Conservation (phyloP, 2,113 vertebrate species). For the Xenus cinereus region DNA sequence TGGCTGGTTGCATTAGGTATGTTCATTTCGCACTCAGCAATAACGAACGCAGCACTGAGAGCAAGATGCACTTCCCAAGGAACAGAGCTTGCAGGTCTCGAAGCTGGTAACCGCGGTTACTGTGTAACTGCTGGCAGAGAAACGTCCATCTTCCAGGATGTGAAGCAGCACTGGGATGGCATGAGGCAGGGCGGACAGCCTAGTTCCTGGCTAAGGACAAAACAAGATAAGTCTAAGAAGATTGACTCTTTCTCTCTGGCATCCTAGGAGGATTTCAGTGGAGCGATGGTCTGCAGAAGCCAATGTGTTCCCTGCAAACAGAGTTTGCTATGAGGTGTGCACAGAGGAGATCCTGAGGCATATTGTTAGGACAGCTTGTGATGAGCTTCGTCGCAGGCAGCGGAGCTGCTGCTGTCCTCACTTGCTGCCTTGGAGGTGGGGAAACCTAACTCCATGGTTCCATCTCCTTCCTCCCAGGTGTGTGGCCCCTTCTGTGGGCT, state of each 20-base stretch:
- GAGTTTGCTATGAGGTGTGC: not conserved
- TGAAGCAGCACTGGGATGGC: not conserved
- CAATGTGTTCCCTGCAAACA: not conserved
- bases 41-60: too few relatives aligned
- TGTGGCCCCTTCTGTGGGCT: not conserved
- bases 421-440: not conserved
- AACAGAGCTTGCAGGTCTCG: not conserved
- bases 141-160: not conserved
- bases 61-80: not conserved
- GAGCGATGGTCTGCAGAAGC: not conserved
- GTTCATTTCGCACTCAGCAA: not conserved
- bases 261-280: not conserved
- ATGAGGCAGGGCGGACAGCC: not conserved
- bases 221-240: not conserved
- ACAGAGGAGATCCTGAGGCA: not conserved
- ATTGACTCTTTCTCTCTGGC: not conserved
- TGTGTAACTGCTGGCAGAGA: not conserved
- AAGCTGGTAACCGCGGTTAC: not conserved
- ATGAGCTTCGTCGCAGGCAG: not conserved
- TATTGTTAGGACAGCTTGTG: not conserved
- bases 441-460: not conserved
- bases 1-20: not conserved
- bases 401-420: not conserved
- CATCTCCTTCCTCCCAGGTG: not conserved
- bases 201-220: not conserved